These are phyloP conservation scores for Porites rus DNA, from an alignment of 92 coral and sea anemone species.

Conservation along the genomic window DNA sequence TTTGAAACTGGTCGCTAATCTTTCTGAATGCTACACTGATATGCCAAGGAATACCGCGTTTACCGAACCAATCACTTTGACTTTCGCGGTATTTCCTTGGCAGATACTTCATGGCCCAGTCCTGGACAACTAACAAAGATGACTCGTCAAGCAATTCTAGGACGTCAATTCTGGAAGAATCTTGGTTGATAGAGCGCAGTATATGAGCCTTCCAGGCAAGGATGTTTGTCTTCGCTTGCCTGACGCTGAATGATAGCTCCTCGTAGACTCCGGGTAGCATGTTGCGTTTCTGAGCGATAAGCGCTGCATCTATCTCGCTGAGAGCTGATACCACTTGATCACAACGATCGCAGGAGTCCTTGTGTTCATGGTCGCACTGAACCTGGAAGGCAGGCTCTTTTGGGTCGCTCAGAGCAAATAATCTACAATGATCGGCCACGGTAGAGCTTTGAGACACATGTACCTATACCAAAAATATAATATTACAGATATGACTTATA, in stretches of 20 bases:
- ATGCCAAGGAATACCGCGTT: no score
- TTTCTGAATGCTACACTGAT: no score
- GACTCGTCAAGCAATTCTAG: no score
- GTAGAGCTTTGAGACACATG: conserved; percentile 33
- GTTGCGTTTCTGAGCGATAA: conserved; percentile 13
- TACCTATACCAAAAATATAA: conserved; percentile 3
- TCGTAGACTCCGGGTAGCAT: conserved; percentile 10
- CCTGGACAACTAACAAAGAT: no score
- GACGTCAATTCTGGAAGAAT: no score
- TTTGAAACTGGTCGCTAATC: no score
- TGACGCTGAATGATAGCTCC: conserved; percentile 32
- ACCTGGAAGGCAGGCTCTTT: background rate
- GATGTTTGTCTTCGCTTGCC: conserved; percentile 23
- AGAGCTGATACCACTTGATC: conserved; percentile 6
- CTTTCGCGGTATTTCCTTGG: no score
- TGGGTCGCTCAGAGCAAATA: conserved; percentile 32
- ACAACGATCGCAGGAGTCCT: conserved; percentile 21
- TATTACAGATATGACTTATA: background rate
- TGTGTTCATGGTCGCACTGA: conserved; percentile 18
- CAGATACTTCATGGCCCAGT: no score
- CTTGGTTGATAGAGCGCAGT: no score
- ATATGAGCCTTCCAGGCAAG: no score
- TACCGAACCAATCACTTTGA: no score
- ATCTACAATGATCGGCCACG: conserved; percentile 48
- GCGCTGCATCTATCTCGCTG: conserved; percentile 27